A percentile compares a stretch with the other conserved stretches of the same genome.
These are phyloP conservation scores for Eristalis intricaria DNA, from an alignment of 2,888 invertebrate species.

Conservation along the genomic window DNA sequence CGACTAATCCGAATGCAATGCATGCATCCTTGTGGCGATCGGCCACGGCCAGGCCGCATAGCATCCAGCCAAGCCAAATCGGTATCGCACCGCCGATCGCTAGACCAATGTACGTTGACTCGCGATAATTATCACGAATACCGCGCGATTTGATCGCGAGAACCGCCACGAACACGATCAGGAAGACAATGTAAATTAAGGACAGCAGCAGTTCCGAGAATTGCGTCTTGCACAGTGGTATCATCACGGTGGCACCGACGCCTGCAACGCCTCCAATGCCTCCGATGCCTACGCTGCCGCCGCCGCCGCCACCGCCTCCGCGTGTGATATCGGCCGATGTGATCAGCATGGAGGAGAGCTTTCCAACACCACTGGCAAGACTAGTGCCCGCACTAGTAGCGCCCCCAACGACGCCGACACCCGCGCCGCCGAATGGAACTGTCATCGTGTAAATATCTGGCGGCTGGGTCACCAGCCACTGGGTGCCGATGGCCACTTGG, in stretches of 20 bases:
- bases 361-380: constrained; percentile 42
- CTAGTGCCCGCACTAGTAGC: constrained; percentile 74
- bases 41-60: constrained; percentile 90
- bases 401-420: constrained; percentile 43
- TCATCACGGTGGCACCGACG: constrained; percentile 77
- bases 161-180: constrained; percentile 92
- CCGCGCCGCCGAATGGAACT: constrained; percentile 78
- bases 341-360: constrained; percentile 72
- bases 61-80: constrained; percentile 92
- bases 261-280: constrained; percentile 57
- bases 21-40: constrained; percentile 93
- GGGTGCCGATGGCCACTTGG: constrained; percentile 91
- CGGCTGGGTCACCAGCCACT: constrained; percentile 92
- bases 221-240: constrained; percentile 85
- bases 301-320: constrained; percentile 53
- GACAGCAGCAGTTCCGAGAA: constrained; percentile 89
- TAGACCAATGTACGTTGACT: constrained; percentile 95
- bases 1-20: constrained; percentile 93
- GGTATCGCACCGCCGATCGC: constrained; percentile 93
- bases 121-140: constrained; percentile 95
- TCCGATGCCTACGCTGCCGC: constrained; percentile 75
- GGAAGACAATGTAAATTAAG: constrained; percentile 91
- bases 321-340: constrained; percentile 76
- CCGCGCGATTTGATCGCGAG: constrained; percentile 92
- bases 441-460: constrained; percentile 84